These are phyloP conservation scores for Mustela lutreola DNA, from an alignment of 2,113 vertebrate species.

Conservation along the genomic window DNA sequence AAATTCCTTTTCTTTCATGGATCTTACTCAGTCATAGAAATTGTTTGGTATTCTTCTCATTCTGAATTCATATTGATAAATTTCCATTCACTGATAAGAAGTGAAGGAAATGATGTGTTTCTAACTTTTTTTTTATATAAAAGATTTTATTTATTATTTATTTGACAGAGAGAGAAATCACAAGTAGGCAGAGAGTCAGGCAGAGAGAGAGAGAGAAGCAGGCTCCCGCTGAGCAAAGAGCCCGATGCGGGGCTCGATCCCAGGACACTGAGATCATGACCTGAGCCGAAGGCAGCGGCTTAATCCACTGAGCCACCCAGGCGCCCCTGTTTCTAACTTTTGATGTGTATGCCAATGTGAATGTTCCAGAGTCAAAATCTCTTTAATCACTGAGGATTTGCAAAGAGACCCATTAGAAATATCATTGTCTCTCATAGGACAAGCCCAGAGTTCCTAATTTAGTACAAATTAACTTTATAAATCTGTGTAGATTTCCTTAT, in stretches of 20 bases:
- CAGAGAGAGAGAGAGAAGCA: no score
- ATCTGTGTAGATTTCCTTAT: slow-evolving; percentile 53
- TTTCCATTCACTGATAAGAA: not conserved
- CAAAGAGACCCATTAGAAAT: not conserved
- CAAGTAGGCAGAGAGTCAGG: no score
- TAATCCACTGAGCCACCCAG: no score
- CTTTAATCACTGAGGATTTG: not conserved
- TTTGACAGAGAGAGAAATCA: no score
- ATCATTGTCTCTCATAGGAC: slow-evolving; percentile 22
- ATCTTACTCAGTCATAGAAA: not conserved
- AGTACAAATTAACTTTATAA: slow-evolving; percentile 51
- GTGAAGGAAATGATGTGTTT: not conserved
- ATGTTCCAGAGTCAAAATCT: not conserved
- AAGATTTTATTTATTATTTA: no score
- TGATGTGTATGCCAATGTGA: not conserved
- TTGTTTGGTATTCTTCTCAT: not conserved
- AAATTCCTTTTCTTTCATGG: not conserved
- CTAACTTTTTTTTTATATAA: not conserved
- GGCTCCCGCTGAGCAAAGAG: no score
- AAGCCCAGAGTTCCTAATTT: not conserved
- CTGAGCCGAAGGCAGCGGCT: no score
- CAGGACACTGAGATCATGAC: no score
- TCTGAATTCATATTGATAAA: not conserved
- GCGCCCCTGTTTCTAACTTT: not conserved
- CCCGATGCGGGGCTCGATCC: no score